These are phyloP conservation scores for Onthophagus taurus DNA, from an alignment of 1,140 invertebrate species.

Conservation along the genomic window DNA sequence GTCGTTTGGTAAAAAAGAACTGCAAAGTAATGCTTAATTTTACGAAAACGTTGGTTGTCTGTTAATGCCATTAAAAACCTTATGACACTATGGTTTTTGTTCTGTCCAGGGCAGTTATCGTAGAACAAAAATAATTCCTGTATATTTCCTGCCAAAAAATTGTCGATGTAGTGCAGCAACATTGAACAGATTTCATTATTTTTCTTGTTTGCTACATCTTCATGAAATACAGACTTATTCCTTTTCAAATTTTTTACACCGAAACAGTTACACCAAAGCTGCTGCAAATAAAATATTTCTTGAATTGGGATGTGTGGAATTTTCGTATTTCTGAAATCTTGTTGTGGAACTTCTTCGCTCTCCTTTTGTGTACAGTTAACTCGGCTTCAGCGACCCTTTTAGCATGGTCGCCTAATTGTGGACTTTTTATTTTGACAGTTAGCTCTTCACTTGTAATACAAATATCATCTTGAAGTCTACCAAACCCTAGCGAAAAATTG, in stretches of 20 bases:
- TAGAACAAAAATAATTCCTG: background rate
- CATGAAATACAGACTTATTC: constrained; percentile 4
- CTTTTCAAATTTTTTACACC: constrained; percentile 5
- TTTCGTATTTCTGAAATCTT: background rate
- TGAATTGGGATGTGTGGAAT: background rate
- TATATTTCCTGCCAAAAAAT: constrained; percentile 3
- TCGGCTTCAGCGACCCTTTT: background rate
- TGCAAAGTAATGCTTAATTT: constrained; percentile 6
- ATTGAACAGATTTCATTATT: constrained; percentile 4
- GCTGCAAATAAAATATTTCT: background rate
- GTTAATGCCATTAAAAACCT: background rate
- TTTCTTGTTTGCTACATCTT: constrained; percentile 1
- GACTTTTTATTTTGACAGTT: constrained; percentile 1
- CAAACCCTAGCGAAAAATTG: background rate
- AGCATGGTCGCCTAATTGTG: background rate
- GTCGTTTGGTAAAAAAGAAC: constrained; percentile 4
- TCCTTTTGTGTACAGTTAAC: background rate
- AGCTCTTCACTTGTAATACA: background rate
- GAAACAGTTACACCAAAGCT: background rate
- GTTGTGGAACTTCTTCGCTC: background rate
- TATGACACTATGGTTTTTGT: constrained; percentile 5
- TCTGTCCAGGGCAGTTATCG: constrained; percentile 7
- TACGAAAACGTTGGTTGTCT: no score
- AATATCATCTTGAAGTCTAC: background rate
- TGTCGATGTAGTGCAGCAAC: constrained; percentile 2